Evolutionary conservation across 1,140 invertebrate species (phyloP), one percentile per base, ranked within the genome.

Genomic region (Ephestia elutella): DNA sequence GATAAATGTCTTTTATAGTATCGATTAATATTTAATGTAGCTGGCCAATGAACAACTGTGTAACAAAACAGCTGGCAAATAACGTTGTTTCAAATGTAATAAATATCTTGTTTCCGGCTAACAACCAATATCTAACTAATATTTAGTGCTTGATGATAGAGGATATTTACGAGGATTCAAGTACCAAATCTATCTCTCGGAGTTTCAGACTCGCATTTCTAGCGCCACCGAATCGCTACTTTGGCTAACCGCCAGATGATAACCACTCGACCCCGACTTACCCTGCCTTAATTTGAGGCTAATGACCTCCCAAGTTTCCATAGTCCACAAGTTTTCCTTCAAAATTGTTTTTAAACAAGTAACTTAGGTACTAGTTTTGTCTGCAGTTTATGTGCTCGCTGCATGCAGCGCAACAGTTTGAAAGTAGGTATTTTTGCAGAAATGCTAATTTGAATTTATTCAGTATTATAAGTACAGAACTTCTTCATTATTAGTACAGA

Each of bases 301-400:
- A 82, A 83, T 73, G 75, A 82, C 77, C 80, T 66, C 63, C 66
- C 68, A 70, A 78, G 71, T 80, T 78, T 74, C 76, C 73, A 78
- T 21, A 10, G 19, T 53, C 19, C 19, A 53, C 18, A 50, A 50
- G 13, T 44, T 44, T 44, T 44, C 1, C 13, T n/a, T 44, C 15
- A 15, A 44, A 44, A 44, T 44, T 44, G 38, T 44, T 44, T 35
- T 44, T 10, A 32, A 32, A 32, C 30, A 32, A 32, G 30, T 44
- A n/a, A 9, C 32, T n/a, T n/a, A n/a, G n/a, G n/a, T 35, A 35
- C 8, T 2, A 5, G 38, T 15, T 2, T 44, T 44, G 38, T n/a
- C 13, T 44, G 15, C 7, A 44, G n/a, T 44, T 44, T 44, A 44
- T 44, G 38, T 8, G 38, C 38, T 44, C 5, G 0, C n/a, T 44